Conservation (phyloP, 2,113 vertebrate genomes). For the Columba janthina region DNA sequence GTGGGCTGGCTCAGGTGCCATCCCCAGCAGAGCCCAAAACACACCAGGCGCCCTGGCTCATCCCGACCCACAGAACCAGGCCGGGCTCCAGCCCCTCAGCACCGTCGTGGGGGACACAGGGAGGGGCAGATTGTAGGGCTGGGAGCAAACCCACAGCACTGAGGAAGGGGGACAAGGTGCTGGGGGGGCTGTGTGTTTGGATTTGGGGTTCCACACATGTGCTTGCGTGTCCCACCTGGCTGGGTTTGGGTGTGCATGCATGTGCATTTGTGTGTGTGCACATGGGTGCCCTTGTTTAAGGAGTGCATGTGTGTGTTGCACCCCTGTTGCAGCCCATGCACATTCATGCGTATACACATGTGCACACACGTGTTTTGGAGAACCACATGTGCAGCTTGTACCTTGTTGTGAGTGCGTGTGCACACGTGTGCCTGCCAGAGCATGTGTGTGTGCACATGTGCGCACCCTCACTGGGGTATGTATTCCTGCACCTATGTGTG, state of each 20-base stretch:
- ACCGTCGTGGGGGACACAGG: too few relatives aligned
- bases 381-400: neutral
- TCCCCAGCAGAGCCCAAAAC: neutral
- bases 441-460: rapidly evolving
- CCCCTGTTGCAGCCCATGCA: neutral
- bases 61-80: neutral
- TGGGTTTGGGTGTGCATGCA: too few relatives aligned
- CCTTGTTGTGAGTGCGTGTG: rapidly evolving
- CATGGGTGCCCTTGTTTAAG: too few relatives aligned
- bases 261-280: too few relatives aligned
- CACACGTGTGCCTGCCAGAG: neutral
- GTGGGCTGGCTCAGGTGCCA: neutral
- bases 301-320: neutral
- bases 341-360: neutral
- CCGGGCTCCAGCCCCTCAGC: neutral
- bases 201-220: neutral
- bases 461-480: rapidly evolving
- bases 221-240: neutral
- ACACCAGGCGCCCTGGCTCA: neutral
- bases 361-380: neutral
- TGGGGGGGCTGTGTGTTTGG: neutral
- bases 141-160: too few relatives aligned
- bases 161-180: too few relatives aligned
- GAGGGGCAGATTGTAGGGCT: too few relatives aligned
- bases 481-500: too few relatives aligned